Conservation (phyloP, 2,113 vertebrate species). For the Rhabdornis inornatus region DNA sequence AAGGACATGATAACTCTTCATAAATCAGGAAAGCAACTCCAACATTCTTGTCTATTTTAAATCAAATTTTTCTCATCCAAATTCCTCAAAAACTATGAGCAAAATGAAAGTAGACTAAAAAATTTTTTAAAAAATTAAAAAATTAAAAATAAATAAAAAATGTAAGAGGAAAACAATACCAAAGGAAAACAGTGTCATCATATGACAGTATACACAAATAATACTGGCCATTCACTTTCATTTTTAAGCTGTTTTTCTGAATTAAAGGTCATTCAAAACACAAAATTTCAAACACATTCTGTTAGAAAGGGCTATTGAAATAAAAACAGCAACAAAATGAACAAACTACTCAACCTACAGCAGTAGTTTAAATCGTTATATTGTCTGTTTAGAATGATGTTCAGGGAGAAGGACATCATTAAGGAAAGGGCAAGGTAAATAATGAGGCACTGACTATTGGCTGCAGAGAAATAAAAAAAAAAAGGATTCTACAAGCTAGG, state of each 20-base stretch:
- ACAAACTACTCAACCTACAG: not conserved
- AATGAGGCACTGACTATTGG: not conserved
- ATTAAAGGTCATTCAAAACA: not conserved
- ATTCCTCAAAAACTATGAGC: not conserved
- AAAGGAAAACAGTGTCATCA: not conserved
- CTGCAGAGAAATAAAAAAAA: not conserved
- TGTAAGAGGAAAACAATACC: not conserved
- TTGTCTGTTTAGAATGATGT: constrained; percentile 5
- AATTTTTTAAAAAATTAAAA: not conserved
- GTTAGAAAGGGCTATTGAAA: not conserved
- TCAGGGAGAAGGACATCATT: not conserved
- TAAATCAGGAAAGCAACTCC: not conserved
- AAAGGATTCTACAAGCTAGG: not conserved
- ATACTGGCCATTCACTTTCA: not conserved
- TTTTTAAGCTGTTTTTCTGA: constrained; percentile 3
- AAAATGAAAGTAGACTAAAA: not conserved
- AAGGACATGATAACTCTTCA: not conserved
- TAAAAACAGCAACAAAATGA: not conserved
- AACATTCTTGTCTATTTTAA: not conserved
- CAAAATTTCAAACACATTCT: not conserved
- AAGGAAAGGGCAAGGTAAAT: constrained; percentile 47
- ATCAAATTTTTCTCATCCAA: not conserved
- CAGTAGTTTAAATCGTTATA: not conserved
- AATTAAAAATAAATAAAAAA: not conserved
- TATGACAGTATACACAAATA: not conserved